Conservation (phyloP, 92 coral and sea anemone species). For the Micromussa lordhowensis region DNA sequence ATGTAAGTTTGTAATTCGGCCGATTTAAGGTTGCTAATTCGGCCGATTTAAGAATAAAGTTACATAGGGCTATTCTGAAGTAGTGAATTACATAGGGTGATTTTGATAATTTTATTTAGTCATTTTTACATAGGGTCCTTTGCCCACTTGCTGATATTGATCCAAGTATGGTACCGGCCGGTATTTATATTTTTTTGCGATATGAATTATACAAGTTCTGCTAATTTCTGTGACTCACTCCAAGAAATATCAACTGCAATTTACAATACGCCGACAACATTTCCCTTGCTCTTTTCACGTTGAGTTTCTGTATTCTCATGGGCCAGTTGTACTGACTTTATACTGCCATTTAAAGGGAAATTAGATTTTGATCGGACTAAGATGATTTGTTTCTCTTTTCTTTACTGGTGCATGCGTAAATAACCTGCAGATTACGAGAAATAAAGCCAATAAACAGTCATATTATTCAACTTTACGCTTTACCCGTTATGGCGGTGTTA, state of each 20-base stretch:
- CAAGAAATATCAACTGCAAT: background rate
- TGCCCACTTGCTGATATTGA: too few species aligned
- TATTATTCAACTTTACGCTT: background rate
- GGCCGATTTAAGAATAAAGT: too few species aligned
- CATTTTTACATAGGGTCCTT: too few species aligned
- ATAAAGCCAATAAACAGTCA: background rate
- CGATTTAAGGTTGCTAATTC: too few species aligned
- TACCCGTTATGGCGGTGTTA: background rate
- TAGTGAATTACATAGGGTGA: too few species aligned
- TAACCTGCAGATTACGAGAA: background rate
- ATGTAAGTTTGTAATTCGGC: too few species aligned
- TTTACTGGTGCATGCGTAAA: background rate
- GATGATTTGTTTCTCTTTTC: background rate
- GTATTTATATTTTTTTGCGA: background rate
- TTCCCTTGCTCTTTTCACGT: background rate
- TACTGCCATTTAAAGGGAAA: background rate
- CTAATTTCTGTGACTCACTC: background rate
- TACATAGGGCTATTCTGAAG: too few species aligned
- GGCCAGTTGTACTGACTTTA: background rate
- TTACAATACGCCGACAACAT: background rate
- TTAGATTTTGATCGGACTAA: background rate
- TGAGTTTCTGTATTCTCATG: background rate
- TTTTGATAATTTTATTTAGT: too few species aligned
- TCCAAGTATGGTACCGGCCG: slow-evolving; percentile 9
- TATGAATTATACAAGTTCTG: background rate